A percentile compares a stretch with the other conserved stretches of the same genome.
These are phyloP conservation scores for Polyergus mexicanus DNA, from an alignment of 1,140 invertebrate species.

Conservation along the genomic window DNA sequence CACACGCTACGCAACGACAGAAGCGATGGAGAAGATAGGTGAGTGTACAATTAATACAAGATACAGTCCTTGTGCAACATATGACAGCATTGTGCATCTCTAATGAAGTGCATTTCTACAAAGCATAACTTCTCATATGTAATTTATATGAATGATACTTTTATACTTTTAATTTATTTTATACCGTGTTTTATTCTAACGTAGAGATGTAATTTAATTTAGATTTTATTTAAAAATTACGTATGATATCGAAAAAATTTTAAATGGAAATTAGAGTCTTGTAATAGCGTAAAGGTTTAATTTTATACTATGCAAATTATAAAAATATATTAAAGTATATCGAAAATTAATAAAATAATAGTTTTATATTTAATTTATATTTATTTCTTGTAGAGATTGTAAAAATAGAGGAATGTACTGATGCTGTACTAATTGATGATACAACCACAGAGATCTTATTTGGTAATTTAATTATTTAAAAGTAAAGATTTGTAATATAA, in stretches of 20 bases:
- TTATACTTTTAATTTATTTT: not conserved
- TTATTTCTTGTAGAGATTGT: conserved; percentile 74
- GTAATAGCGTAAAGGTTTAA: not conserved
- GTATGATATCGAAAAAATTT: not conserved
- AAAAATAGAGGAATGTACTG: conserved; percentile 69
- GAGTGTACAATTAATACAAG: not conserved
- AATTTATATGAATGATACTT: not conserved
- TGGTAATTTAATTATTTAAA: conserved; percentile 61
- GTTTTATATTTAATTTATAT: not conserved
- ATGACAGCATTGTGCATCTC: not conserved
- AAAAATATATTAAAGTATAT: not conserved
- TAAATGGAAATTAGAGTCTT: not conserved
- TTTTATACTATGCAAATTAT: not conserved
- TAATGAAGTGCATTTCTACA: not conserved
- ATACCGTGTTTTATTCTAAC: not conserved
- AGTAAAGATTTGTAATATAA: not conserved
- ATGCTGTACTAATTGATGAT: conserved; percentile 43
- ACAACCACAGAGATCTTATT: conserved; percentile 64
- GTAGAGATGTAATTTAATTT: not conserved
- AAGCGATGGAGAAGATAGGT: conserved; percentile 13
- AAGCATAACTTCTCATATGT: not conserved
- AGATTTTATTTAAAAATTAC: not conserved
- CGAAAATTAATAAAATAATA: not conserved
- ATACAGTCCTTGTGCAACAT: not conserved
- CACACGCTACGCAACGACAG: not conserved